Conservation (phyloP, 2,888 invertebrate species). For the Eurois occulta region DNA sequence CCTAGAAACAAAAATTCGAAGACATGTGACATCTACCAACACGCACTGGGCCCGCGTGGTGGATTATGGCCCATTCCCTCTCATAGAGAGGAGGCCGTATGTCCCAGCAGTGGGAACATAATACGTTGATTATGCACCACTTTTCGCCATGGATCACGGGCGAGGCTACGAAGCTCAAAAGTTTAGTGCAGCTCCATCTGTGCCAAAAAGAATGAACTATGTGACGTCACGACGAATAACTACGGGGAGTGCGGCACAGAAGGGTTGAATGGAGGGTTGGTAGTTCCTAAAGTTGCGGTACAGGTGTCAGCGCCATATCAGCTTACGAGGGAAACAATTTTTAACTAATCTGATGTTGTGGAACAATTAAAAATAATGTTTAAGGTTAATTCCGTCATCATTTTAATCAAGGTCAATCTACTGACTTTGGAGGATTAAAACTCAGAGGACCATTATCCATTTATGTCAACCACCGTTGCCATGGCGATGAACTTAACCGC, state of each 20-base stretch:
- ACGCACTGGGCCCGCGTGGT: no score
- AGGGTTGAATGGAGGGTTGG: not conserved
- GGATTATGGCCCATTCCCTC: no score
- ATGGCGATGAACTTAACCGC: not conserved
- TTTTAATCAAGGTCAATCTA: not conserved
- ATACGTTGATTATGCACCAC: no score
- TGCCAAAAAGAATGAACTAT: not conserved
- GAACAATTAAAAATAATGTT: not conserved
- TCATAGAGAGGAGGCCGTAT: no score
- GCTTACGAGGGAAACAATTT: not conserved
- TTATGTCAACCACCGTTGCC: not conserved
- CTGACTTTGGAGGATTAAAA: not conserved
- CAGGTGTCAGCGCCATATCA: not conserved
- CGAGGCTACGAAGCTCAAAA: not conserved
- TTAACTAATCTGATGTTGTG: not conserved
- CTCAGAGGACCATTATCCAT: not conserved
- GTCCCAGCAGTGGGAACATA: no score
- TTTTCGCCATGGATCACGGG: not conserved
- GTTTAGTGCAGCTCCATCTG: constrained; percentile 7
- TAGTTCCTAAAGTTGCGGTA: not conserved
- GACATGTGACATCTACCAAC: no score
- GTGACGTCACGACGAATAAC: not conserved
- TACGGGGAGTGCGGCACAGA: not conserved
- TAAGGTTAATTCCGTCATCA: not conserved
- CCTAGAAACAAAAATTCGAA: no score